These are phyloP conservation scores for Nematostella vectensis DNA, from an alignment of 92 coral and sea anemone species.

Conservation along the genomic window DNA sequence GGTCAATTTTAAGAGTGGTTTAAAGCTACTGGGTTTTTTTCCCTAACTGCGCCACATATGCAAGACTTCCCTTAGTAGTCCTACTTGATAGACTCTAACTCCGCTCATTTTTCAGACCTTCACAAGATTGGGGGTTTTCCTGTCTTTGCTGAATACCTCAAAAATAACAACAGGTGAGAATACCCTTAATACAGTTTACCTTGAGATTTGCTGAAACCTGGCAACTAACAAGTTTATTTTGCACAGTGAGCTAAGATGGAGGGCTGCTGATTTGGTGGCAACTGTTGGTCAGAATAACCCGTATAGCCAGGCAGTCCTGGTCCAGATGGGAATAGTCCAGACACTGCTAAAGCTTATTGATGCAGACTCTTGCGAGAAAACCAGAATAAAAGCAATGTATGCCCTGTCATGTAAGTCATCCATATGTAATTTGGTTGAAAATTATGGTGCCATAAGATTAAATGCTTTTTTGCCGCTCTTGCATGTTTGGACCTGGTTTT, in stretches of 20 bases:
- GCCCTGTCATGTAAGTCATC: slow-evolving; percentile 72
- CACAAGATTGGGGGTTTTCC: slow-evolving; percentile 91
- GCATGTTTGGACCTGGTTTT: too few relatives aligned
- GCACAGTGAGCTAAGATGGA: slow-evolving; percentile 64
- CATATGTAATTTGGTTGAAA: neutral
- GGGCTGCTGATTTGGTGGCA: slow-evolving; percentile 79
- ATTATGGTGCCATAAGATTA: too few relatives aligned
- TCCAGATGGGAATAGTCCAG: slow-evolving; percentile 53
- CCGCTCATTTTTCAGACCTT: slow-evolving; percentile 46
- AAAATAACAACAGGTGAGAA: slow-evolving; percentile 47
- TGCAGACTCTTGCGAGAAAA: slow-evolving; percentile 58
- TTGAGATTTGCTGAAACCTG: neutral
- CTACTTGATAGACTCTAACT: too few relatives aligned
- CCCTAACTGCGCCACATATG: too few relatives aligned
- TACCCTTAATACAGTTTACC: too few relatives aligned
- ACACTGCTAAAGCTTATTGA: slow-evolving; percentile 38
- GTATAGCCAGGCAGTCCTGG: slow-evolving; percentile 71
- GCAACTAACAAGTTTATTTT: neutral
- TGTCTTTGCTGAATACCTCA: slow-evolving; percentile 55
- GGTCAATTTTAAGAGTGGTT: too few relatives aligned
- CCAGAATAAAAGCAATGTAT: slow-evolving; percentile 64
- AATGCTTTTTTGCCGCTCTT: too few relatives aligned
- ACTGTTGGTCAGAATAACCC: slow-evolving; percentile 85
- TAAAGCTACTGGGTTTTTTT: too few relatives aligned
- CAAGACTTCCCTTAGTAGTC: too few relatives aligned